phyloP scores from a whole-genome alignment of 1,140 invertebrate genomes.

The Aethina tumida region DNA sequence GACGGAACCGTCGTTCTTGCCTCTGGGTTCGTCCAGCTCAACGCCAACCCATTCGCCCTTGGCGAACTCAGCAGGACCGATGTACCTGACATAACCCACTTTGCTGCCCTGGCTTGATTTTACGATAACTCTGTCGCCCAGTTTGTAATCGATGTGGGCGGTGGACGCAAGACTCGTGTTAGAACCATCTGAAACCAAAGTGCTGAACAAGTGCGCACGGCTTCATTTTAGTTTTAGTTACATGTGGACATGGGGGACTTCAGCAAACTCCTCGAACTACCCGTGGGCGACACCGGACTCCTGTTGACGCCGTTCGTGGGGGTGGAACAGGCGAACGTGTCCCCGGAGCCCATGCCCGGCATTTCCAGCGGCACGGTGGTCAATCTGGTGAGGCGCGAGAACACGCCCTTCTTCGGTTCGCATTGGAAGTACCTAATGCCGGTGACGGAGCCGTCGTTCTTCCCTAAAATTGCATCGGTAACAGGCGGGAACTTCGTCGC shows the following conservation, averaged over 20 bases:
- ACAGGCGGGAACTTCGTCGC: background rate
- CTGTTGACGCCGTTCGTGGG: constrained; percentile 21
- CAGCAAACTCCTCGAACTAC: constrained; percentile 38
- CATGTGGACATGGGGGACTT: constrained; percentile 37
- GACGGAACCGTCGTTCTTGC: constrained; percentile 94
- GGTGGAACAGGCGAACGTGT: constrained; percentile 14
- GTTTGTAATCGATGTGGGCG: constrained; percentile 49
- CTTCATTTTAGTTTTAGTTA: constrained; percentile 13
- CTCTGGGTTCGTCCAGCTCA: constrained; percentile 84
- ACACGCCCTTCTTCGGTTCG: constrained; percentile 85
- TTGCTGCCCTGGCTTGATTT: constrained; percentile 79
- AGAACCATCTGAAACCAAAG: constrained; percentile 45
- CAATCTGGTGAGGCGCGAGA: constrained; percentile 82
- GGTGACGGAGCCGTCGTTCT: constrained; percentile 94
- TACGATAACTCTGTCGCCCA: constrained; percentile 88
- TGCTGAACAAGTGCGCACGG: background rate
- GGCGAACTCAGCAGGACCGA: constrained; percentile 83
- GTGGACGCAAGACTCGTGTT: constrained; percentile 47
- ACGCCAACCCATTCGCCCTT: constrained; percentile 90
- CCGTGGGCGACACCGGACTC: constrained; percentile 37
- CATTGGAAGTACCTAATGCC: constrained; percentile 91
- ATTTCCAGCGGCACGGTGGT: constrained; percentile 56
- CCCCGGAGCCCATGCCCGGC: constrained; percentile 31
- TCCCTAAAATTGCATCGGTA: constrained; percentile 49
- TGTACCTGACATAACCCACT: constrained; percentile 72